These are phyloP conservation scores for Neomicropteryx cornuta DNA, from an alignment of 1,140 invertebrate species.

Conservation along the genomic window DNA sequence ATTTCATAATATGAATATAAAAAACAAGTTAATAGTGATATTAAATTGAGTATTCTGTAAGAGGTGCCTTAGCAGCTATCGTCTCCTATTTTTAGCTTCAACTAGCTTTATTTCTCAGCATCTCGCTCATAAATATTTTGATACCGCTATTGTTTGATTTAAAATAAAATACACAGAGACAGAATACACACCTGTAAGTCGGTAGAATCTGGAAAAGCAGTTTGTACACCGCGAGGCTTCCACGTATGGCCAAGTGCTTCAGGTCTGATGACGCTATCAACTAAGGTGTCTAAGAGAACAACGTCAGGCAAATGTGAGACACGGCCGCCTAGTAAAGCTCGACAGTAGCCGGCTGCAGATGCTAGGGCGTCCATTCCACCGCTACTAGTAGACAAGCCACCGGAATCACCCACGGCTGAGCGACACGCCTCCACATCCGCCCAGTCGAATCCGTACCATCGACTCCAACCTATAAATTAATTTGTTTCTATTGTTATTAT, in stretches of 20 bases:
- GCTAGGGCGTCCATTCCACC: not conserved
- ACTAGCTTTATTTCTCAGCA: too few species aligned
- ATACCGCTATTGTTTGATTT: not conserved
- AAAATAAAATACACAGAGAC: not conserved
- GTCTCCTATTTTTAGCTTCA: too few species aligned
- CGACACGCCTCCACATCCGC: conserved; percentile 19
- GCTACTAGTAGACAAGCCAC: too few species aligned
- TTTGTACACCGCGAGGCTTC: conserved; percentile 6
- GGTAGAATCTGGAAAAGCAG: conserved; percentile 11
- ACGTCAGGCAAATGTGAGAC: conserved; percentile 16
- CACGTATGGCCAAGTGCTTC: conserved; percentile 13
- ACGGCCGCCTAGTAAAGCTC: conserved; percentile 14
- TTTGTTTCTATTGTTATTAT: too few species aligned
- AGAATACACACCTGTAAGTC: conserved; percentile 13
- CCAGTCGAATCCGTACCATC: conserved; percentile 28
- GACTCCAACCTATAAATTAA: conserved; percentile 22
- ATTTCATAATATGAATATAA: too few species aligned
- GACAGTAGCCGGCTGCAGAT: conserved; percentile 6
- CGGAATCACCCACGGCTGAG: conserved; percentile 13
- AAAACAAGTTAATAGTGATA: too few species aligned
- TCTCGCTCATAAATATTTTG: too few species aligned
- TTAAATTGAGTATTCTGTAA: too few species aligned
- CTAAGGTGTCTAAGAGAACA: too few species aligned
- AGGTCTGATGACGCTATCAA: conserved; percentile 8
- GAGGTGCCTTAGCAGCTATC: too few species aligned